Percentiles rank a stretch among this genome's conserved stretches.
Conservation (phyloP, 2,113 vertebrate genomes). For the Brachyistius frenatus region DNA sequence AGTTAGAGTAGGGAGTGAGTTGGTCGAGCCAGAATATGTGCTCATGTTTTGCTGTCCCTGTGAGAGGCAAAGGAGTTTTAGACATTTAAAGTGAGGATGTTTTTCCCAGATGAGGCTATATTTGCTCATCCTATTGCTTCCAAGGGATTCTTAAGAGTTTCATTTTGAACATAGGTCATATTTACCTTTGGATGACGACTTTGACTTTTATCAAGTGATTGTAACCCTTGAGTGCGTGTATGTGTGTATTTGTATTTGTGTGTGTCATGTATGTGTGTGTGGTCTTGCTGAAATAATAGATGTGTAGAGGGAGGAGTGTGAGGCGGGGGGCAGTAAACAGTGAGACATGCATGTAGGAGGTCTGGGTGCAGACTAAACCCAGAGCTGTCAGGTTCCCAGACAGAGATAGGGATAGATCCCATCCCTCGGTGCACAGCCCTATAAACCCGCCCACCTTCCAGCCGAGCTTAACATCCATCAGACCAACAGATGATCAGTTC, state of each 20-base stretch:
- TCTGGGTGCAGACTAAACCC: conserved; percentile 79
- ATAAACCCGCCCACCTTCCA: conserved; percentile 60
- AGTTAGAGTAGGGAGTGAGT: conserved; percentile 30
- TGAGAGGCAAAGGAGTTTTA: conserved; percentile 37
- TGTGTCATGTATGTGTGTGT: conserved; percentile 68
- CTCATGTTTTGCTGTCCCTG: conserved; percentile 22
- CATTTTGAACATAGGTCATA: conserved; percentile 1
- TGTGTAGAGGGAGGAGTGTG: conserved; percentile 66
- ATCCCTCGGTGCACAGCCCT: conserved; percentile 46
- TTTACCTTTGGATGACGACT: conserved; percentile 7
- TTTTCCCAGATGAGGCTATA: conserved; percentile 22
- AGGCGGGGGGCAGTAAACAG: conserved; percentile 71
- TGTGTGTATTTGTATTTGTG: conserved; percentile 47
- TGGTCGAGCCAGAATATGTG: conserved; percentile 2
- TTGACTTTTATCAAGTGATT: conserved; percentile 38
- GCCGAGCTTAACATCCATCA: conserved; percentile 14
- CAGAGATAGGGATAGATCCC: conserved; percentile 74
- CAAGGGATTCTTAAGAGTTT: neutral
- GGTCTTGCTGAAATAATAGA: conserved; percentile 79
- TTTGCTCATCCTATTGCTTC: conserved; percentile 11
- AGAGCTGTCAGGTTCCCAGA: conserved; percentile 79
- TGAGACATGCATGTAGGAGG: conserved; percentile 78
- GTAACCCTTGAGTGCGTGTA: conserved; percentile 27
- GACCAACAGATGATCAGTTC: conserved; percentile 22
- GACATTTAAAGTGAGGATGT: neutral